Conservation (phyloP, 2,797 vertebrate genomes). For the Propithecus perrieri region DNA sequence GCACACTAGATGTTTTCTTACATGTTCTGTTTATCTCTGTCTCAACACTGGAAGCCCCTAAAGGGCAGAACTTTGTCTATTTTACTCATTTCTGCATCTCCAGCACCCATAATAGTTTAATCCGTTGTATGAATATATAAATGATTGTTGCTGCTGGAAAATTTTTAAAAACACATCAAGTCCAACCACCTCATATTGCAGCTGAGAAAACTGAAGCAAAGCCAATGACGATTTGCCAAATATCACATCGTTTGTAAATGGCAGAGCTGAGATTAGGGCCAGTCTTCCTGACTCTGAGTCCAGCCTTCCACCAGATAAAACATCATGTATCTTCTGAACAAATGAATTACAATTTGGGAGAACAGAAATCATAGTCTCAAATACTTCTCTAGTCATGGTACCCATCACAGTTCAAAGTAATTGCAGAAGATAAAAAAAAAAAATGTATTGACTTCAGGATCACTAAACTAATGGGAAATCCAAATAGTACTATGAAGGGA, state of each 20-base stretch:
- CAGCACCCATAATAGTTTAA: not conserved
- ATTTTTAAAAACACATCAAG: not conserved
- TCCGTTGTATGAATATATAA: not conserved
- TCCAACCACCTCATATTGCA: not conserved
- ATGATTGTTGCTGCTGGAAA: not conserved
- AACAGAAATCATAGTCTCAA: not conserved
- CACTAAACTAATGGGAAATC: not conserved
- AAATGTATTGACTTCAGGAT: not conserved
- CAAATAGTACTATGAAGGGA: not conserved
- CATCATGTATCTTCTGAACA: not conserved
- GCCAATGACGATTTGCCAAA: not conserved
- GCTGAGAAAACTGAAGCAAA: conserved; percentile 39
- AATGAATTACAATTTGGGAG: not conserved
- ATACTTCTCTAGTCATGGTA: not conserved
- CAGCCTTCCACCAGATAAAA: not conserved
- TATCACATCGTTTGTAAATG: not conserved
- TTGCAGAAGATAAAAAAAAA: not conserved
- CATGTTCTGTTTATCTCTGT: not conserved
- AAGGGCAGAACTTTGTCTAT: not conserved
- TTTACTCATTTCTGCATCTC: not conserved
- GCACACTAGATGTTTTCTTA: not conserved
- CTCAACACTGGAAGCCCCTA: not conserved
- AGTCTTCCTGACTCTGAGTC: not conserved
- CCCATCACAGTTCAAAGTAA: not conserved
- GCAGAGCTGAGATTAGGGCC: not conserved